Percentiles rank a stretch among this genome's conserved stretches.
Evolutionary conservation across 2,888 invertebrate genomes (phyloP).

Genomic region (Agriopis aurantiaria): DNA sequence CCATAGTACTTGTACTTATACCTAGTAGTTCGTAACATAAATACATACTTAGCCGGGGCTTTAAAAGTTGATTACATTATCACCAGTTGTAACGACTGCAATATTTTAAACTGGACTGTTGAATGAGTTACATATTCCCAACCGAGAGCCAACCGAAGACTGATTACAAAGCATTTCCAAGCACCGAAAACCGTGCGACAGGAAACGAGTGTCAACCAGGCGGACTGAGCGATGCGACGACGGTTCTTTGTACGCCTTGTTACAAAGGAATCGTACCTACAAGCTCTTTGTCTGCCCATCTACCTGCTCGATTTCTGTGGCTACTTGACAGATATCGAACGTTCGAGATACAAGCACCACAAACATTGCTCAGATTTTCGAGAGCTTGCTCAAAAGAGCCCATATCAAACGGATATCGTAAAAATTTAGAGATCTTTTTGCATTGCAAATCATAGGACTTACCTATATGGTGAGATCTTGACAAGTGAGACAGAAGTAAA

Average conservation of each 20-base stretch:
- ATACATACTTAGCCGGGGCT: neutral
- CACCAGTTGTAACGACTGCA: no score
- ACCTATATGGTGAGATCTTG: no score
- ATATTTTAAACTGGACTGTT: no score
- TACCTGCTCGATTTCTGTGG: slow-evolving; percentile 24
- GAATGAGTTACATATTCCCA: no score
- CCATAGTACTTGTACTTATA: neutral
- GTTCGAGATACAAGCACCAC: neutral
- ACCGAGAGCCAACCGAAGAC: neutral
- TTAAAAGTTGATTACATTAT: no score
- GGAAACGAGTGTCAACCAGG: slow-evolving; percentile 24
- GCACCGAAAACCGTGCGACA: slow-evolving; percentile 25
- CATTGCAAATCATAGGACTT: no score
- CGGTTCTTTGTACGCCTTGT: slow-evolving; percentile 22
- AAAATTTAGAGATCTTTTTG: no score
- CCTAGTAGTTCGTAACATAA: neutral
- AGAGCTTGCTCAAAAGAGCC: neutral
- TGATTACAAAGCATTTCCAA: slow-evolving; percentile 5
- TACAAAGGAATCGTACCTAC: slow-evolving; percentile 19
- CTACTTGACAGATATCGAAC: slow-evolving; percentile 12
- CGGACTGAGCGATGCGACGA: slow-evolving; percentile 13
- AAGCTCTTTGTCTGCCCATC: slow-evolving; percentile 20
- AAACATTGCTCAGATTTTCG: neutral
- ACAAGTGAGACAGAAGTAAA: no score
- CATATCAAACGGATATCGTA: no score